Percentiles rank a stretch among this genome's conserved stretches.
Evolutionary conservation across 2,797 vertebrate species (phyloP).

Genomic region (Syncerus caffer): DNA sequence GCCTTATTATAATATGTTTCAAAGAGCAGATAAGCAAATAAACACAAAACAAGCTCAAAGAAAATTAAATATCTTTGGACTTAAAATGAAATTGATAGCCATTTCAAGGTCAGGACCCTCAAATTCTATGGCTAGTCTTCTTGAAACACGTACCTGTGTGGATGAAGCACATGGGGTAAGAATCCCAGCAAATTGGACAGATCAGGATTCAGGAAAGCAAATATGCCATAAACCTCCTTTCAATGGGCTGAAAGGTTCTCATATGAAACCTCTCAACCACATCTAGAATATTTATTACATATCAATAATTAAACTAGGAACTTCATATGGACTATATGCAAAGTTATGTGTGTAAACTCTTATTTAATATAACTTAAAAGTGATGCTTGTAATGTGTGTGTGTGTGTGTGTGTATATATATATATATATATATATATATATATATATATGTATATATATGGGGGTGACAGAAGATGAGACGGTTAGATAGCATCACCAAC

Average conservation of each 20-base stretch:
- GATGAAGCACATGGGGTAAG: too few species aligned
- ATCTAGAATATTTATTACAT: background rate
- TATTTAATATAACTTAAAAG: background rate
- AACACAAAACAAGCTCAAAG: too few species aligned
- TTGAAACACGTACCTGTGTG: background rate
- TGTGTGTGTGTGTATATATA: too few species aligned
- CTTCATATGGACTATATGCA: background rate
- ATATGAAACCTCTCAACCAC: background rate
- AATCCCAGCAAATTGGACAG: background rate
- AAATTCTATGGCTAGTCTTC: background rate
- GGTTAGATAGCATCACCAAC: background rate
- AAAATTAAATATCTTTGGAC: background rate
- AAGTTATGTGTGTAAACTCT: background rate
- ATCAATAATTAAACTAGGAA: background rate
- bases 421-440: too few species aligned
- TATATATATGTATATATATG: background rate
- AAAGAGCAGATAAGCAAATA: background rate
- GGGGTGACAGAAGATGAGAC: background rate
- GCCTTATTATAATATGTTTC: background rate
- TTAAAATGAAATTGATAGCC: background rate
- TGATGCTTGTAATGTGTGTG: too few species aligned
- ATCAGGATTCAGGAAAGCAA: background rate
- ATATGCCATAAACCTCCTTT: background rate
- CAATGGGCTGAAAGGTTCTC: too few species aligned
- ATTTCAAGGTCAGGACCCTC: background rate